Conservation (phyloP, 2,113 vertebrate species). For the Phylloscopus whistleri region DNA sequence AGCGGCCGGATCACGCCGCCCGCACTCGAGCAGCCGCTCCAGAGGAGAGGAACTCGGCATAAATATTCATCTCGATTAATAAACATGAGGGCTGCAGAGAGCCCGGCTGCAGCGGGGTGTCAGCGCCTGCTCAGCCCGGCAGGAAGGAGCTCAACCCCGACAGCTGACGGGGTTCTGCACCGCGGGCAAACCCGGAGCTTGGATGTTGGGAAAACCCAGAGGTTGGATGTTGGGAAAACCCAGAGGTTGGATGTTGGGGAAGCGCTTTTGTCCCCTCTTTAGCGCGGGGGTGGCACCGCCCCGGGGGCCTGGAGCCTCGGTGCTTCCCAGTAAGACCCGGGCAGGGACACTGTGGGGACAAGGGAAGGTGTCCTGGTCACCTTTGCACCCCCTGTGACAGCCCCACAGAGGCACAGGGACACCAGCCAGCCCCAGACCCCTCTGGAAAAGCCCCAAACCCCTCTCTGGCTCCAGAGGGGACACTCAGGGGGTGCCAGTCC, state of each 20-base stretch:
- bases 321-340: background rate
- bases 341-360: background rate
- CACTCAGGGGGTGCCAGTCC: background rate
- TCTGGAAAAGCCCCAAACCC: rapidly evolving
- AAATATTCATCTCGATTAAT: conserved; percentile 76
- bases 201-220: background rate
- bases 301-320: background rate
- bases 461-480: background rate
- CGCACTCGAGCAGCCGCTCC: background rate
- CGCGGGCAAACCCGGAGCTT: background rate
- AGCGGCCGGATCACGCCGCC: background rate
- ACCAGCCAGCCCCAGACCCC: rapidly evolving
- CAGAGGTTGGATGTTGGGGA: background rate
- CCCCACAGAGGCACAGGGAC: background rate
- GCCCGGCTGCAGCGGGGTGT: background rate
- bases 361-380: rapidly evolving
- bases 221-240: background rate
- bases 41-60: conserved; percentile 20
- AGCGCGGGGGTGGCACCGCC: background rate
- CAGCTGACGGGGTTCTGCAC: background rate
- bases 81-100: conserved; percentile 63
- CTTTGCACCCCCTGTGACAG: rapidly evolving
- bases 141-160: background rate
- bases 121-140: background rate
- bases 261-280: background rate